Base-by-base conservation (phyloP, 1,140 invertebrate species). In the Drosophila pruinosa region DNA sequence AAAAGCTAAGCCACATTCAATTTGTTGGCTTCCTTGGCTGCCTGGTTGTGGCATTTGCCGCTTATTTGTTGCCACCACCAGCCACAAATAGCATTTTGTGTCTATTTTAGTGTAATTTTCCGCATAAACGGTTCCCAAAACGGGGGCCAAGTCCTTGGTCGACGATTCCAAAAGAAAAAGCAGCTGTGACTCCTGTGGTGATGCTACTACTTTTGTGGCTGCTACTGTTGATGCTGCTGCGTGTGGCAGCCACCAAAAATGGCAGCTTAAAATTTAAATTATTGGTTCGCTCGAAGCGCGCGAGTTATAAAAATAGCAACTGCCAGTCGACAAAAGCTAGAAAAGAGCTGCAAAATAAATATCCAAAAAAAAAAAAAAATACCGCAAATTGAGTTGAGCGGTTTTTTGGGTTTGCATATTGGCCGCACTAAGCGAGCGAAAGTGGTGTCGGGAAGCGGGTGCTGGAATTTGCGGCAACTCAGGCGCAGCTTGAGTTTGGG, bases 21-120 rank as follows among this genome's bases (percentile, higher is more conserved):
- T 59, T 59, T 59, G 19, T 34, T 45, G 17, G 17, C 17, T 39
- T 26, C 19, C n/a, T 26, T 15, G 10, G 24, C n/a, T 15, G 58
- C 19, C 45, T 62, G 65, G 7, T 24, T 52, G 5, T 65, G 68
- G 62, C 68, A 71, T 52, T 71, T 45, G 76, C 17, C 39, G 45
- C 12, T 64, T 68, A 53, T 78, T 78, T 53, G 56, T 63, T 61
- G 59, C 47, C 61, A 58, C 36, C 47, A 41, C 59, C 52, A 39
- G 22, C 59, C 74, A 81, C 73, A 78, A 86, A 86, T 88, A 86
- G 67, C 78, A 78, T 86, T 88, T 86, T 78, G 82, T 81, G 82
- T 88, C 82, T 86, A 86, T 86, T 86, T 88, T 78, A 86, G 82
- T 68, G 74, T 75, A 86, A 86, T 86, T 86, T 86, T 81, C 82